phyloP scores from a whole-genome alignment of 2,113 vertebrate species.

The Psophia crepitans region DNA sequence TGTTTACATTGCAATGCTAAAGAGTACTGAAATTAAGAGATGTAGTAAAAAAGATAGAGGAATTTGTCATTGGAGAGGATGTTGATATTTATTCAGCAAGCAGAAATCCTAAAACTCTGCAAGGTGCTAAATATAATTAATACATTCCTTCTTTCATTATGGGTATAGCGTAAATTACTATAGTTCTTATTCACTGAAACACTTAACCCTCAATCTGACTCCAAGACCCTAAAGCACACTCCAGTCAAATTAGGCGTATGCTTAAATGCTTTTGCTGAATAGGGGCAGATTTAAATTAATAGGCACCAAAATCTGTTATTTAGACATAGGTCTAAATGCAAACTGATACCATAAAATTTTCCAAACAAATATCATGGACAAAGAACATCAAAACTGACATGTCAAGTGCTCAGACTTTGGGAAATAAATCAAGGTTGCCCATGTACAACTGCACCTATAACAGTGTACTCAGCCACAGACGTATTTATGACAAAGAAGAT shows the following conservation, averaged over 20 bases:
- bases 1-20: background rate
- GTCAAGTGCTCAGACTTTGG: background rate
- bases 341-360: background rate
- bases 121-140: background rate
- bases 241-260: background rate
- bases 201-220: background rate
- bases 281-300: background rate
- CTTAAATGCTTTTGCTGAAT: background rate
- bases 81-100: background rate
- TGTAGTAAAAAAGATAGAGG: background rate
- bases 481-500: background rate
- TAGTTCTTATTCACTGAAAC: background rate
- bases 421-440: background rate
- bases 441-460: background rate
- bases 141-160: background rate
- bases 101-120: background rate
- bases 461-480: rapidly evolving
- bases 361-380: background rate
- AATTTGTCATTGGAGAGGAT: background rate
- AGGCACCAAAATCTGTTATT: background rate
- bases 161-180: background rate
- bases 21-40: background rate
- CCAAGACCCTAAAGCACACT: background rate
- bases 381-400: background rate
- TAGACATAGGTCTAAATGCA: background rate